Percentiles rank a stretch among this genome's conserved stretches.
Evolutionary conservation across 2,888 invertebrate genomes (phyloP).

Genomic region (Geophilus truncorum): DNA sequence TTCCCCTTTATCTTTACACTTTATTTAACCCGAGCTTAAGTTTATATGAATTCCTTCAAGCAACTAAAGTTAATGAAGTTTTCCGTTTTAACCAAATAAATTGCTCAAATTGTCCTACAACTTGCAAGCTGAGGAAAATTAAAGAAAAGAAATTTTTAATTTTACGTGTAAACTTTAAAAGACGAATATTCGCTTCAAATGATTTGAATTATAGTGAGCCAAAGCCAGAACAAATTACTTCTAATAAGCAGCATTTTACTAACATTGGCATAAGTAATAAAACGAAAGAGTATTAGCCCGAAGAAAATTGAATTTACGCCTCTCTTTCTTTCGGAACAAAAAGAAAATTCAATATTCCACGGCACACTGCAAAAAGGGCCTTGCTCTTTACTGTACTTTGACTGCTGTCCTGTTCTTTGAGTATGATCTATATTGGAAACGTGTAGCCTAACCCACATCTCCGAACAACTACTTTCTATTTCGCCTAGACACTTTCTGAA

Average conservation of each 20-base stretch:
- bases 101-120: no score
- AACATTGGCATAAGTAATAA: neutral
- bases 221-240: neutral
- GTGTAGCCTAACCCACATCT: neutral
- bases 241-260: neutral
- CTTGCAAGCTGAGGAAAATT: no score
- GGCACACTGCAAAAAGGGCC: neutral
- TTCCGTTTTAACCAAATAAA: no score
- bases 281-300: neutral
- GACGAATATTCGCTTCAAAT: neutral
- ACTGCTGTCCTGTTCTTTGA: neutral
- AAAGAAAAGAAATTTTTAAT: neutral
- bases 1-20: no score
- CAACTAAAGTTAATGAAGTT: no score
- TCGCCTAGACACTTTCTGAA: neutral
- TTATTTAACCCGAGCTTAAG: no score
- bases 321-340: neutral
- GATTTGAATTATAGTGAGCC: neutral
- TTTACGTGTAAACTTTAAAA: neutral
- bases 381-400: neutral
- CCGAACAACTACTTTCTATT: neutral
- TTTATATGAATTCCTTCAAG: no score
- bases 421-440: neutral
- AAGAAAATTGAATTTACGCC: neutral
- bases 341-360: neutral